Conservation (phyloP, 2,888 invertebrate genomes). For the Panzeria rudis region DNA sequence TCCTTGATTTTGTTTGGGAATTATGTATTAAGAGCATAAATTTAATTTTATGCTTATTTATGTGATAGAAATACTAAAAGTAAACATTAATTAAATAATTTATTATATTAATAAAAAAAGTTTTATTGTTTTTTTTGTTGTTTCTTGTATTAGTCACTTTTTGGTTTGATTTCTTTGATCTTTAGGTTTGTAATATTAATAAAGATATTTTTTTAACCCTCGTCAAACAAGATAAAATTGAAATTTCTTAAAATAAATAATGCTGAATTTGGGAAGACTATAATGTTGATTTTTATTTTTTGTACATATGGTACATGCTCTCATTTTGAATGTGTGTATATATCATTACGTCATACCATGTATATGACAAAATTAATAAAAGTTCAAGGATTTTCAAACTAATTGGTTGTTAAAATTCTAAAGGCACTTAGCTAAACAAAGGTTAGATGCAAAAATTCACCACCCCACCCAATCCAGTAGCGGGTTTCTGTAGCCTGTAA, state of each 20-base stretch:
- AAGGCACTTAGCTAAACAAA: too few species aligned
- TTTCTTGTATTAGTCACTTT: slow-evolving; percentile 16
- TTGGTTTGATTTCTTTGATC: slow-evolving; percentile 5
- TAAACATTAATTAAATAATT: slow-evolving; percentile 58
- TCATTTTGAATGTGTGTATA: too few species aligned
- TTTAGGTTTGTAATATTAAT: slow-evolving; percentile 20
- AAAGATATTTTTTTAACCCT: slow-evolving; percentile 38
- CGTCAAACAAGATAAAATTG: not conserved
- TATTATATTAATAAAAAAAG: slow-evolving; percentile 15
- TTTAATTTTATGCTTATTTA: slow-evolving; percentile 55
- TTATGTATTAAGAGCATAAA: slow-evolving; percentile 18
- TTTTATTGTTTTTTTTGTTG: slow-evolving; percentile 13
- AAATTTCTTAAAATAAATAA: not conserved
- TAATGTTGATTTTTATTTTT: too few species aligned
- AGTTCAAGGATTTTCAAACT: too few species aligned
- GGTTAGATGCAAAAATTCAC: too few species aligned
- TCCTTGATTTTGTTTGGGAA: slow-evolving; percentile 6
- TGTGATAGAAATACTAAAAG: slow-evolving; percentile 36
- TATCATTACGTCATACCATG: too few species aligned
- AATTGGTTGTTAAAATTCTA: too few species aligned
- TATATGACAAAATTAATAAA: too few species aligned
- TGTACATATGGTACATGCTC: too few species aligned
- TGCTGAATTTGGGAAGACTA: not conserved
- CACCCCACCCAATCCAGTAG: too few species aligned
- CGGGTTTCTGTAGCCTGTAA: too few species aligned